Percentiles rank a stretch among this genome's conserved stretches.
Evolutionary conservation across 2,888 invertebrate genomes (phyloP).

Genomic region (Meiosimyza platycephala): DNA sequence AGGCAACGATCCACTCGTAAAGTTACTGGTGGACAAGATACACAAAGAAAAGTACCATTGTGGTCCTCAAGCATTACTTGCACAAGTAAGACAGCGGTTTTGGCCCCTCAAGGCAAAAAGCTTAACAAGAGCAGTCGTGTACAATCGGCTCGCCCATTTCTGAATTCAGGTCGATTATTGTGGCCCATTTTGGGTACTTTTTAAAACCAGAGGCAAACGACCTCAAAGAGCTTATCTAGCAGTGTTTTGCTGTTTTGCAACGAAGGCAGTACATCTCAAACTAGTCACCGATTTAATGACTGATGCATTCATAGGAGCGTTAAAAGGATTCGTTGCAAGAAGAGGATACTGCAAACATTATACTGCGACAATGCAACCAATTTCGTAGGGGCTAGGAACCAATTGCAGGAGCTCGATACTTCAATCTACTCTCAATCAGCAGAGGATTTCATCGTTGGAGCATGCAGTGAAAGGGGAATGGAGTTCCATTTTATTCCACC

Average conservation of each 20-base stretch:
- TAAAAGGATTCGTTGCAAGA: slow-evolving; percentile 34
- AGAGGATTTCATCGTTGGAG: too few relatives aligned
- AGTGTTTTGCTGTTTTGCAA: slow-evolving; percentile 7
- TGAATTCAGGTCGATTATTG: too few relatives aligned
- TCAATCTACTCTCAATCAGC: too few relatives aligned
- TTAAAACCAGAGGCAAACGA: slow-evolving; percentile 21
- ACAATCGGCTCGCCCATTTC: neutral
- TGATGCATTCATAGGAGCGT: slow-evolving; percentile 33
- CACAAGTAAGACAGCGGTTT: neutral
- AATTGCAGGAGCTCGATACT: too few relatives aligned
- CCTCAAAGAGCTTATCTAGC: slow-evolving; percentile 31
- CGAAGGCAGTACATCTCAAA: slow-evolving; percentile 38
- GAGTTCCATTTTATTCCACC: neutral
- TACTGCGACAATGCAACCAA: neutral
- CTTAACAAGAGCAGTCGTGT: slow-evolving; percentile 7
- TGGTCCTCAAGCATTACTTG: neutral
- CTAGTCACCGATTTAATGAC: slow-evolving; percentile 34
- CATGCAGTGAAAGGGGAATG: neutral
- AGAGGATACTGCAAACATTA: neutral
- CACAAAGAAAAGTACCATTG: neutral
- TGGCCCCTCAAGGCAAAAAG: neutral
- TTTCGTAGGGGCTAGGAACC: too few relatives aligned
- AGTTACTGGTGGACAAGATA: neutral
- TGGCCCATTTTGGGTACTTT: too few relatives aligned
- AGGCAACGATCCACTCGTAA: neutral